Base-by-base conservation (phyloP, 2,888 invertebrate genomes). In the Chymomyza caudatula region DNA sequence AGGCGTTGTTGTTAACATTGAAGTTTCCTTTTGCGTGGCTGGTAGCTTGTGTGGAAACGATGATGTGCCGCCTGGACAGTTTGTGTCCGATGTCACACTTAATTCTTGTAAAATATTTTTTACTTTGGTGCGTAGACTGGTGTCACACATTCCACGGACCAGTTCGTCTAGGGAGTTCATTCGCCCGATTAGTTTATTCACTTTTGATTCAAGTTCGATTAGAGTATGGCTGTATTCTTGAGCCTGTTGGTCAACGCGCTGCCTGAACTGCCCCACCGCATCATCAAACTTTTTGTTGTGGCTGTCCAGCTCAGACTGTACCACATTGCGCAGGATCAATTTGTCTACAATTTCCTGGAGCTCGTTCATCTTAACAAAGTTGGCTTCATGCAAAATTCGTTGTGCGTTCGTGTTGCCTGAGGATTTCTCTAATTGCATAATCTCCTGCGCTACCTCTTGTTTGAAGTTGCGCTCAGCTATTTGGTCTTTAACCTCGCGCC, bases 291-390 rank as follows among this genome's bases (percentile, higher is more conserved):
- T 47, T 47, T 25, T 25, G 3, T 23, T 23, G 8, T 57, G 23
- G 4, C 47, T 11, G 3, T 23, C 13, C 3, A 53, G 15, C 13
- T 22, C 53, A 5, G 29, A 25, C 1, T 25, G 25, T 13, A 53
- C 43, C n/a, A 13, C 37, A 22, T 56, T 56, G 2, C 15, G 56
- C 22, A 15, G n/a, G 4, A 53, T 53, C 25, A 53, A 5, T 15
- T 53, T 53, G 20, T 20, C n/a, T n/a, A 65, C 37, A 8, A 61
- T 57, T 6, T 53, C 64, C 47, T 57, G 51, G 3, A 67, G 53
- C 25, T 67, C 65, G 0, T 37, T 11, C 0, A 61, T 15, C 22
- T 62, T 62, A 6, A 66, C 68, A 25, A 52, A 69, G 1, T 42
- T 29, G 0, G 20, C 13, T 53, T 53, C 5, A 6, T 4, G n/a